These are phyloP conservation scores for Tricholaema leucomelas DNA, from an alignment of 2,113 vertebrate species.

Conservation along the genomic window DNA sequence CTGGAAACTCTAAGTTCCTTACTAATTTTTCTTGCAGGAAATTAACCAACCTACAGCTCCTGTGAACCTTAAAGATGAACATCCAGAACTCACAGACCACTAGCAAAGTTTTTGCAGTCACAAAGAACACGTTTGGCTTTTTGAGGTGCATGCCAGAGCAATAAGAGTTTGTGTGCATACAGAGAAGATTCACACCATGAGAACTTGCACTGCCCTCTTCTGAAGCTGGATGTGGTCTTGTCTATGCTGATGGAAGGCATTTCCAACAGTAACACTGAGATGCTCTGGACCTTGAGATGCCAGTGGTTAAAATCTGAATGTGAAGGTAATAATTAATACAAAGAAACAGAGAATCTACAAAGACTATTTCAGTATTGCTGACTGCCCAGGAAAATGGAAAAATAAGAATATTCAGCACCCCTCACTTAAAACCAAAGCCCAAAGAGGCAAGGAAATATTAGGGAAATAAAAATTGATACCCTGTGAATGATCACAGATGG, in stretches of 20 bases:
- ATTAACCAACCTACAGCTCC: neutral
- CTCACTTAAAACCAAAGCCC: neutral
- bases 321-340: neutral
- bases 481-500: conserved; percentile 21
- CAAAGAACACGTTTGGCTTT: neutral
- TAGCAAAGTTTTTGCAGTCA: neutral
- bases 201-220: neutral
- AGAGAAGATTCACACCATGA: neutral
- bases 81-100: neutral
- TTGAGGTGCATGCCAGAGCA: neutral
- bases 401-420: neutral
- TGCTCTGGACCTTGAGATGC: neutral
- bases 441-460: conserved; percentile 18
- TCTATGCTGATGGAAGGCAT: neutral
- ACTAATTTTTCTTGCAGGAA: neutral
- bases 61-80: neutral
- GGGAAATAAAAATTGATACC: neutral
- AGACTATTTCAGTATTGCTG: neutral
- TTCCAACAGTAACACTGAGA: neutral
- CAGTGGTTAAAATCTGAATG: neutral
- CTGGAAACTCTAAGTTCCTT: neutral
- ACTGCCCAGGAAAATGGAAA: conserved; percentile 2
- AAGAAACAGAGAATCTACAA: neutral
- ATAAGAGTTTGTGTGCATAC: neutral
- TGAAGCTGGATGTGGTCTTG: neutral